Evolutionary conservation across 2,888 invertebrate species (phyloP).

Genomic region (Bombylius major): DNA sequence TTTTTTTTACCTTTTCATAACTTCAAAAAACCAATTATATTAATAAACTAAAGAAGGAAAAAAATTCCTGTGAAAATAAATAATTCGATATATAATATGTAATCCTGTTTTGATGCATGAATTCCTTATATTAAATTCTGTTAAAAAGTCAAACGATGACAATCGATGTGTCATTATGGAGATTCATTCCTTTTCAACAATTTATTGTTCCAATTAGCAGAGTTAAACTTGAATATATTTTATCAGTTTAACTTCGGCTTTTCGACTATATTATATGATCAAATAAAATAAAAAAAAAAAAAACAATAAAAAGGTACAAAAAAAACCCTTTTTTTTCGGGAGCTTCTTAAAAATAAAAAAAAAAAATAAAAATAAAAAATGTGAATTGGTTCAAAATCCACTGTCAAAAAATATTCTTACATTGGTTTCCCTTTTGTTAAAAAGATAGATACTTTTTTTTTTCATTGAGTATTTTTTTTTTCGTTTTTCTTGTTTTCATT

Average conservation of each 20-base stretch:
- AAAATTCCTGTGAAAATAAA: slow-evolving; percentile 6
- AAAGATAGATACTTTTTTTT: not conserved
- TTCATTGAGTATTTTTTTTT: not conserved
- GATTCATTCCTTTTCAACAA: slow-evolving; percentile 9
- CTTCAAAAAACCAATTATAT: slow-evolving; percentile 2
- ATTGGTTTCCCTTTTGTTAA: not conserved
- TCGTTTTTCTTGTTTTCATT: not conserved
- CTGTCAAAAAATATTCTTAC: not conserved
- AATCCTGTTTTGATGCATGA: not conserved
- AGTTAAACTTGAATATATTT: slow-evolving; percentile 11
- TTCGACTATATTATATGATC: not conserved
- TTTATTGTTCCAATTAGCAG: slow-evolving; percentile 12
- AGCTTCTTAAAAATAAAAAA: not conserved
- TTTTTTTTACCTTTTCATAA: not conserved
- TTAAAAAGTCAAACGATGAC: slow-evolving; percentile 5
- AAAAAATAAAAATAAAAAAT: not conserved
- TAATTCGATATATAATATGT: not conserved
- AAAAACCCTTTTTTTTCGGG: not conserved
- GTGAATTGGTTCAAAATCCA: not conserved
- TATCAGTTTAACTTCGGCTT: slow-evolving; percentile 2
- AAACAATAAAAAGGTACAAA: not conserved
- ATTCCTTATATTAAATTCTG: not conserved
- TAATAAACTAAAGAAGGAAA: not conserved
- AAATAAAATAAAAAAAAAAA: too few relatives aligned
- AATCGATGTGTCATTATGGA: slow-evolving; percentile 12